Base-by-base conservation (phyloP, 2,113 vertebrate genomes). In the Mionectes macconnelli region DNA sequence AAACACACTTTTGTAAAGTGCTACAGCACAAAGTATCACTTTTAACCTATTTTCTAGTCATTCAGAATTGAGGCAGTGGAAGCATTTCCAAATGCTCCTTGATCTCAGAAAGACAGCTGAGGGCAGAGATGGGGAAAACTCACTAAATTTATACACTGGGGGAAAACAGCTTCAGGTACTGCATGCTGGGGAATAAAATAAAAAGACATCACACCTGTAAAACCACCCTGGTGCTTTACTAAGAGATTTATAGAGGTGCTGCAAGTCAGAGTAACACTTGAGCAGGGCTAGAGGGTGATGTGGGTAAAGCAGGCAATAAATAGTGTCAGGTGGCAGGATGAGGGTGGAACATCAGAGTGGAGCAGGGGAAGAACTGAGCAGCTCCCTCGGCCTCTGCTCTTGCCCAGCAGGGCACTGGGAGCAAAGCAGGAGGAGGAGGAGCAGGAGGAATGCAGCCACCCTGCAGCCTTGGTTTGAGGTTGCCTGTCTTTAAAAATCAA, bases 121-220 rank as follows among this genome's bases (percentile, higher is more conserved):
- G 18, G 80, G 88, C 69, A 84, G 73, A 45, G 81, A 23, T 6
- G 40, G 55, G 57, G 50, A 85, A 50, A 30, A 72, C 53, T 89
- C 57, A 40, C 83, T 90, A 75, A 60, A 93, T 92, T 53, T 92
- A 90, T 13, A 73, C 62, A 35, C 64, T 76, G 66, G 82, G 90
- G 80, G 80, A 76, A 84, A 90, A 85, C 53, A 79, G 66, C 63
- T 95, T 93, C 84, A 84, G 64, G 87, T 89, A 76, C 89, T 82
- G 81, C 66, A 69, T 69, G 69, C 69, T 64, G 84, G 80, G 77
- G 87, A 91, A 94, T 89, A 86, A 95, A 96, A 92, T 57, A 92
- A 93, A 93, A 93, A 93, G 80, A 40, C 76, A 92, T 93, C 56
- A 72, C 96, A 72, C 80, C 84, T 86, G 73, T 92, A 95, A 93